phyloP scores from a whole-genome alignment of 2,797 vertebrate genomes.

The Oreochromis grahami region DNA sequence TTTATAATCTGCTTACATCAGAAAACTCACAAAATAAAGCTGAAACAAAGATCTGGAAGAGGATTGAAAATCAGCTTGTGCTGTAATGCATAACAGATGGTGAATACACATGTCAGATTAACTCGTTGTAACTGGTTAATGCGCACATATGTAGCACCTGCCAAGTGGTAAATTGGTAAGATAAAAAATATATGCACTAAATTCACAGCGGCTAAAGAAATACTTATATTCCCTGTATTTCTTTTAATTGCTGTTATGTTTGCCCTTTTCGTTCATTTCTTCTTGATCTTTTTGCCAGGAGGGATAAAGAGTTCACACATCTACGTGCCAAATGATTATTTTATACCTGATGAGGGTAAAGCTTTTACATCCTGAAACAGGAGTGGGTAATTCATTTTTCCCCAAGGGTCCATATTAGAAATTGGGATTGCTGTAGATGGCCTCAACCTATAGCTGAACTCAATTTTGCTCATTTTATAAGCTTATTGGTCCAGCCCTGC shows the following conservation, averaged over 20 bases:
- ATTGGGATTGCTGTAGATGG: background rate
- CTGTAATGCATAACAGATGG: background rate
- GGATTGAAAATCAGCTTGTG: background rate
- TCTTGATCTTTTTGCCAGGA: background rate
- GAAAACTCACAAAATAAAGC: background rate
- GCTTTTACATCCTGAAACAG: background rate
- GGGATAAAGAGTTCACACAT: background rate
- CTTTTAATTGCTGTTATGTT: background rate
- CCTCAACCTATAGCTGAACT: background rate
- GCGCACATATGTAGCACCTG: background rate
- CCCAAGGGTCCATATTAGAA: no score
- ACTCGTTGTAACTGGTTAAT: background rate
- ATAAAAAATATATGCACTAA: background rate
- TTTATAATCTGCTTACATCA: background rate
- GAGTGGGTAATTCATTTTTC: background rate
- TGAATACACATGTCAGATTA: background rate
- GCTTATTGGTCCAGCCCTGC: background rate
- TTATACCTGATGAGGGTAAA: background rate
- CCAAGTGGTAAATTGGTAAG: background rate
- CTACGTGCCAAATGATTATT: background rate
- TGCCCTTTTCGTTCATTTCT: background rate
- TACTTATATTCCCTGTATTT: background rate
- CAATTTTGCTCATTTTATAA: background rate
- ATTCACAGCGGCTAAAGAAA: background rate
- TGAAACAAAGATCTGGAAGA: background rate